Evolutionary conservation across 2,797 vertebrate species (phyloP).

Genomic region (Lycodopsis pacificus): DNA sequence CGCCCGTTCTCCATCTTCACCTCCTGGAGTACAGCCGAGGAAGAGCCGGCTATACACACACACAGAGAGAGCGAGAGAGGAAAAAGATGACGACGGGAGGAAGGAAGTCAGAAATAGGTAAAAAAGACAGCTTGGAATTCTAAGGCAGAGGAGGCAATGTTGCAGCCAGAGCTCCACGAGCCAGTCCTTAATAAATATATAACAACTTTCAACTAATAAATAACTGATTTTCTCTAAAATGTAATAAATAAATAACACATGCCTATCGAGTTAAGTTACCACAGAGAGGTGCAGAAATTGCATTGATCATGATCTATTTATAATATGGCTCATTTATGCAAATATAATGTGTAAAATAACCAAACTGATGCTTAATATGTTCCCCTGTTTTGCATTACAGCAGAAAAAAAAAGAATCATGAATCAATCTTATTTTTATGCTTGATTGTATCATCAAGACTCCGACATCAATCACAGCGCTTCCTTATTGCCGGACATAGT

Average conservation of each 20-base stretch:
- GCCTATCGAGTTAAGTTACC: background rate
- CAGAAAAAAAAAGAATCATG: background rate
- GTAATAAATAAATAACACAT: background rate
- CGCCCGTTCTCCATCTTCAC: conserved; percentile 91
- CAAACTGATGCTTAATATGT: background rate
- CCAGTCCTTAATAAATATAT: background rate
- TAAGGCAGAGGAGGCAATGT: background rate
- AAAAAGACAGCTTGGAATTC: background rate
- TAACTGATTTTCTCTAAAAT: background rate
- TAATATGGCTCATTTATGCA: background rate
- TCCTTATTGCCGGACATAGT: too few species aligned
- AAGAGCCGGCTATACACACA: conserved; percentile 84
- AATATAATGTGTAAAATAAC: background rate
- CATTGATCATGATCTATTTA: background rate
- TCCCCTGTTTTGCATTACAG: background rate
- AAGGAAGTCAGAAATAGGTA: background rate
- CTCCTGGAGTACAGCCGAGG: conserved; percentile 86
- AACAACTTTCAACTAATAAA: background rate
- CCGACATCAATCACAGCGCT: background rate
- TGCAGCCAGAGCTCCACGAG: background rate
- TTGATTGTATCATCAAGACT: background rate
- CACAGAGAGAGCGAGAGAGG: background rate
- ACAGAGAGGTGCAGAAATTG: background rate
- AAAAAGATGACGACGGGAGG: fast-evolving
- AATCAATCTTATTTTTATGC: background rate